Evolutionary conservation across 2,113 vertebrate genomes (phyloP), one percentile per base, ranked within the genome.

Genomic region (Poecile atricapillus): DNA sequence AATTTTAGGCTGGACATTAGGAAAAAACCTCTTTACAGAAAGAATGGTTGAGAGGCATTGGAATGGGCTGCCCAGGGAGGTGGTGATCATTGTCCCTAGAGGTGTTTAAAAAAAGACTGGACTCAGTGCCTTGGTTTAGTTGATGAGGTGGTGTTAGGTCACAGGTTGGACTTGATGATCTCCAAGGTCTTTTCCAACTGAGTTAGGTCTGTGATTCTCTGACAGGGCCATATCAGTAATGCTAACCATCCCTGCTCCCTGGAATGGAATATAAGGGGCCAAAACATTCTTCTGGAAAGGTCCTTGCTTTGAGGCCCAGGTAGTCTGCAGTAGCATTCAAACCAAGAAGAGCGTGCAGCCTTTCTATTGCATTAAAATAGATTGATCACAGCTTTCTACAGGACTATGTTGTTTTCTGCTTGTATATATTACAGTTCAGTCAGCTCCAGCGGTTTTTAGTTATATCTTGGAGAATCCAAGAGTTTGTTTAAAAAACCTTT

Each of bases 181-280:
- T 56, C 18, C 23, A 47, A 47, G 28, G 9, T 56, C 41, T 56
- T 64, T 64, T 74, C 25, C 49, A 55, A 12, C 18, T 23, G 19
- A 15, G 11, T 23, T 15, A 10, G 10, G 64, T 30, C 70, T 49
- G 23, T 15, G 23, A 39, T 47, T 74, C 30, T 56, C 6, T 56
- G 50, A 16, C 7, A 49, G 13, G 14, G 7, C 23, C 19, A 23
- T 47, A 18, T 30, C 46, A 10, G 7, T 35, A n/a, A 23, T 0
- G 0, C 23, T 47, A 28, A 50, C 13, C 9, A 37, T 15, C 71
- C 13, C 21, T 43, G 6, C 18, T 90, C 46, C 14, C 18, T 4
- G 1, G 20, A 46, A 28, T 8, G 16, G 28, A 53, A 37, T 37
- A 12, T 15, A 13, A 52, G 23, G 7, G 7, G 15, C 3, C 28